Percentiles rank a stretch among this genome's conserved stretches.
Evolutionary conservation across 1,140 invertebrate genomes (phyloP).

Genomic region (Zaprionus nigranus): DNA sequence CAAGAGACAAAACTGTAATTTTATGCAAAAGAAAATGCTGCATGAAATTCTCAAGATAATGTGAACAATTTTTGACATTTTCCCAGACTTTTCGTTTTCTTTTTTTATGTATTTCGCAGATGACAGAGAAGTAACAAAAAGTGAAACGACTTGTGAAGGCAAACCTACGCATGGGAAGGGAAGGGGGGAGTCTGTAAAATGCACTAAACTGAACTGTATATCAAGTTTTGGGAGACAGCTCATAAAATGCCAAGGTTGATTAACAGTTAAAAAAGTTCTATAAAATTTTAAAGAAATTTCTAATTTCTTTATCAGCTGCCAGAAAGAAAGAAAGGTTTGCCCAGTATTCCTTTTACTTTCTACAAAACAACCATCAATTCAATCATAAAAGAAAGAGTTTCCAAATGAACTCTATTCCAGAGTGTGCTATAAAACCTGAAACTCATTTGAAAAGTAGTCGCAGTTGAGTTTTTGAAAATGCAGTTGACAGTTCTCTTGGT

Average conservation of each 20-base stretch:
- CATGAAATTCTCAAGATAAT: slow-evolving; percentile 66
- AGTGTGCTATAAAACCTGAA: slow-evolving; percentile 40
- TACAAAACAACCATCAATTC: slow-evolving; percentile 13
- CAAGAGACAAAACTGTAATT: slow-evolving; percentile 73
- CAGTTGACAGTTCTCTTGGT: slow-evolving; percentile 30
- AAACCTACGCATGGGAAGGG: background rate
- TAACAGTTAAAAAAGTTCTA: slow-evolving; percentile 29
- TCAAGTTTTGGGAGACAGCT: slow-evolving; percentile 11
- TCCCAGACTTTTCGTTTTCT: slow-evolving; percentile 18
- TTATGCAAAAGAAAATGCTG: slow-evolving; percentile 75
- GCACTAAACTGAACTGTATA: slow-evolving; percentile 6
- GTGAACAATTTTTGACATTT: slow-evolving; percentile 51
- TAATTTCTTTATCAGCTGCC: background rate
- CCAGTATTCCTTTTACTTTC: slow-evolving; percentile 41
- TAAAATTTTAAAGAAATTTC: slow-evolving; percentile 13
- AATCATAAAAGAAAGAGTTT: slow-evolving; percentile 16
- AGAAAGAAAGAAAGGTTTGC: background rate
- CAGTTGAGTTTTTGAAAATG: slow-evolving; percentile 45
- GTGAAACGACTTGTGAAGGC: slow-evolving; percentile 6
- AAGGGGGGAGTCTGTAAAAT: background rate
- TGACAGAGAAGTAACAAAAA: slow-evolving; percentile 32
- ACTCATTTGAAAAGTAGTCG: background rate
- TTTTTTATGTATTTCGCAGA: slow-evolving; percentile 42
- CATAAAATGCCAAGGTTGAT: slow-evolving; percentile 22
- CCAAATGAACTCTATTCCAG: background rate